Conservation (phyloP, 2,113 vertebrate genomes). For the Geothlypis trichas region DNA sequence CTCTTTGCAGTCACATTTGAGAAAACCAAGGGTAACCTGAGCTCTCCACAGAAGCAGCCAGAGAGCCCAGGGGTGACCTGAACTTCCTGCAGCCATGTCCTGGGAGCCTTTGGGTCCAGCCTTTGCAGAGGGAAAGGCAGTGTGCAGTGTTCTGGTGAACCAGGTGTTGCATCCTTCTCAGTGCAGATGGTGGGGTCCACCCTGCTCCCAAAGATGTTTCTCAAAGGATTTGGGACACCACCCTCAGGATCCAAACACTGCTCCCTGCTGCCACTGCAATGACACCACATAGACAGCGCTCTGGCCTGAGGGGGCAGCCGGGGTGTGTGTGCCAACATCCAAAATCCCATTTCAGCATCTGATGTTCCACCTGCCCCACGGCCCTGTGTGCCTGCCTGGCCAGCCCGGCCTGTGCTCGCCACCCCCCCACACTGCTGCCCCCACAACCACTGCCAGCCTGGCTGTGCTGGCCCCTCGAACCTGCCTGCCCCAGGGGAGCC, state of each 20-base stretch:
- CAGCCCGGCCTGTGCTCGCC: rapidly evolving
- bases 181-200: rapidly evolving
- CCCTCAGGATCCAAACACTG: neutral
- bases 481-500: rapidly evolving
- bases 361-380: rapidly evolving
- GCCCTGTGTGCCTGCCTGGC: rapidly evolving
- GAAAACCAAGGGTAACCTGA: neutral
- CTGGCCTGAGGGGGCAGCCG: rapidly evolving
- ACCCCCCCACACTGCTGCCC: rapidly evolving
- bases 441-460: rapidly evolving
- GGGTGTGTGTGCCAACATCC: neutral
- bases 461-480: rapidly evolving
- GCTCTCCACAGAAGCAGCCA: neutral
- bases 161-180: rapidly evolving
- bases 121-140: neutral
- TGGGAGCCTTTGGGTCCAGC: neutral
- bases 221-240: neutral
- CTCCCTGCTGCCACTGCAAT: rapidly evolving
- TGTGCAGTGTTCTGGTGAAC: rapidly evolving
- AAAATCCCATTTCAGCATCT: neutral
- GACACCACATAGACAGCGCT: neutral
- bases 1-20: rapidly evolving
- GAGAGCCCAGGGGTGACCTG: neutral
- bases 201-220: neutral
- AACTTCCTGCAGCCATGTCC: neutral